Evolutionary conservation across 2,797 vertebrate genomes (phyloP), one percentile per base, ranked within the genome.

Genomic region (Hydrophis major): DNA sequence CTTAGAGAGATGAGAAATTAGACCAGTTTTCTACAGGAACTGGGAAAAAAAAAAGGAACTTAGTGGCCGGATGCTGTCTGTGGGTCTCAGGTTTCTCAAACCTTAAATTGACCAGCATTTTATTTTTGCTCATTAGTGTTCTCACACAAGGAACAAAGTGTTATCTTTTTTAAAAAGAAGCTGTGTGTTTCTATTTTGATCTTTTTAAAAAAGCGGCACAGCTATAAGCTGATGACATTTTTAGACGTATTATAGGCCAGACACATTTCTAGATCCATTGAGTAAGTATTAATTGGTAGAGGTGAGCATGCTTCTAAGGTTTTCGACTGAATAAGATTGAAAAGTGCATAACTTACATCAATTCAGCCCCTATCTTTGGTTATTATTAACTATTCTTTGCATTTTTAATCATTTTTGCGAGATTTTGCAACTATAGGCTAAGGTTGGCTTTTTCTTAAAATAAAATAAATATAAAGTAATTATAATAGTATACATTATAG

Each of bases 371-470:
- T 86, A 0, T 56, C 63, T 93, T 91, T 94, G 57, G 63, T 6
- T 89, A 90, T 92, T 95, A 89, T 94, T 88, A 91, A 90, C 92
- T 87, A 59, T 12, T 87, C 78, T 61, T 28, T 91, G 27, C 32
- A 13, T 86, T 0, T 25, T 50, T 0, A 0, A 55, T 86, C 91
- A 90, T 94, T 57, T 47, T 92, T 93, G 78, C 63, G 47, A 28
- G 16, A 90, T 7, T 4, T 93, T 61, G 63, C 89, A 32, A 55
- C 86, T 53, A 16, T 0, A 0, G 28, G n/a, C 78, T 60, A 27
- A 86, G 32, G 12, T 16, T 78, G 14, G 2, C 37, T 11, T 0
- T 60, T 87, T 53, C 87, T 32, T 78, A 42, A 42, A 78, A 74
- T 20, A 37, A 74, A 78, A 78, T 42, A 42, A 83, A 47, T 60